These are phyloP conservation scores for Sinocyclocheilus maitianheensis DNA, from an alignment of 2,113 vertebrate genomes.

Conservation along the genomic window DNA sequence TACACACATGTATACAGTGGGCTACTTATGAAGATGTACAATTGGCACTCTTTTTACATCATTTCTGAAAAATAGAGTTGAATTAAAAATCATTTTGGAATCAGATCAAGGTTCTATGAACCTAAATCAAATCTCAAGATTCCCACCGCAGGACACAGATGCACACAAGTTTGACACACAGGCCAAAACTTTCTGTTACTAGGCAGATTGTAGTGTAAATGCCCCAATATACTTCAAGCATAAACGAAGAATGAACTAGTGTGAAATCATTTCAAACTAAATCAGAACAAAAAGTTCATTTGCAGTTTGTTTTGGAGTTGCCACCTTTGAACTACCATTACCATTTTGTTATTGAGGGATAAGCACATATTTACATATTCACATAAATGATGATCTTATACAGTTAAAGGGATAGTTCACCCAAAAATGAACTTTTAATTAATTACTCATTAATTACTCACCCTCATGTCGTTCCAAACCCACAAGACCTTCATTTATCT, in stretches of 20 bases:
- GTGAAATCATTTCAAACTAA: background rate
- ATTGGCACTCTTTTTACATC: background rate
- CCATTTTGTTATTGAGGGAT: too few species aligned
- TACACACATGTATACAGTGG: background rate
- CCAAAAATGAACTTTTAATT: too few species aligned
- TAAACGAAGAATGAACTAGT: background rate
- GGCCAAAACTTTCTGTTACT: background rate
- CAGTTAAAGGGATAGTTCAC: too few species aligned
- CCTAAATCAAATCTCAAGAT: background rate
- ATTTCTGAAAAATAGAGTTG: background rate
- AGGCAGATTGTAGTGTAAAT: background rate
- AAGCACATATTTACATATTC: too few species aligned
- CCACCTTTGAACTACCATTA: too few species aligned
- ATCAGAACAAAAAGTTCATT: too few species aligned
- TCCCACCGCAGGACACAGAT: background rate
- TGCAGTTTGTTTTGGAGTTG: too few species aligned
- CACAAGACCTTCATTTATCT: too few species aligned
- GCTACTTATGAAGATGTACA: background rate
- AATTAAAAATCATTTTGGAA: background rate
- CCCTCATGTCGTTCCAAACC: too few species aligned
- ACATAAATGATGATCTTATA: too few species aligned
- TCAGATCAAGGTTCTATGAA: background rate
- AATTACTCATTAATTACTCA: too few species aligned
- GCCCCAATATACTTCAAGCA: background rate
- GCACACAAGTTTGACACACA: background rate